phyloP scores from a whole-genome alignment of 2,888 invertebrate genomes.

The Ichneumoninae sp. region DNA sequence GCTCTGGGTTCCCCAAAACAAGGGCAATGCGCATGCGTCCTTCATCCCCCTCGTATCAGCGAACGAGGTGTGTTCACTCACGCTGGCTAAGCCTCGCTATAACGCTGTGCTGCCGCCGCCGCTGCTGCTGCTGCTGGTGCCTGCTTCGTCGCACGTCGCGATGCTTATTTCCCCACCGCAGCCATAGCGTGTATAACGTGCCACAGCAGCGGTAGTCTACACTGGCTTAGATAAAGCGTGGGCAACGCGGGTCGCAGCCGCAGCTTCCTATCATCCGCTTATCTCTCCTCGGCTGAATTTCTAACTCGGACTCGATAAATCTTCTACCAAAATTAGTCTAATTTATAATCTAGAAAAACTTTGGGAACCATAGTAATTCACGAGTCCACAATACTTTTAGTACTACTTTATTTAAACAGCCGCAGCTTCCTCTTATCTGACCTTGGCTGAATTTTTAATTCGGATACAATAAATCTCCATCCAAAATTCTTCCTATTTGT shows the following conservation, averaged over 20 bases:
- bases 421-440: no score
- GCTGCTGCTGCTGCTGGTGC: constrained; percentile 16
- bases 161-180: constrained; percentile 29
- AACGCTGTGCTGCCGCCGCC: neutral
- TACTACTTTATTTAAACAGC: neutral
- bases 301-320: no score
- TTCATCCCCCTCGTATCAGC: constrained; percentile 71
- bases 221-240: neutral
- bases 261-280: neutral
- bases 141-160: constrained; percentile 23
- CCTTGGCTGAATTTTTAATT: no score
- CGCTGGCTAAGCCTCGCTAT: constrained; percentile 5
- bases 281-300: neutral
- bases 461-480: no score
- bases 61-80: constrained; percentile 36
- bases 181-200: constrained; percentile 21
- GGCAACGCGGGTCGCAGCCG: neutral
- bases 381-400: neutral
- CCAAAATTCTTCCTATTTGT: no score
- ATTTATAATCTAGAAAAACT: neutral
- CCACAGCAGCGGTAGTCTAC: constrained; percentile 1
- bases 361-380: neutral
- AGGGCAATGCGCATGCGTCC: constrained; percentile 81
- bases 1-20: constrained; percentile 77
- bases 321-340: neutral